Conservation (phyloP, 2,888 invertebrate genomes). For the Agriopis marginaria region DNA sequence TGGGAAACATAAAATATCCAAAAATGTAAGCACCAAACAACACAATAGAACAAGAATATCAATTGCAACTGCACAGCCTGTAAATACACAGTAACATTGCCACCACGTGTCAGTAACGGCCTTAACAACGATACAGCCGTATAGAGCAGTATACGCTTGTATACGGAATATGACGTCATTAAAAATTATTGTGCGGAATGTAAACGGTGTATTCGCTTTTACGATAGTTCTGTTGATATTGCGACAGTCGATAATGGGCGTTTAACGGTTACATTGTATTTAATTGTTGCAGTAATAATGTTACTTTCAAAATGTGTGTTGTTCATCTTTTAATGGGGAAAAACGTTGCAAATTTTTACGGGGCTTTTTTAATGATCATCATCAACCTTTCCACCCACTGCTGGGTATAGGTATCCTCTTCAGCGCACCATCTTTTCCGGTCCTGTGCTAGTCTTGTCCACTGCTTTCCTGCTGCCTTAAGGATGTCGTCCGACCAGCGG, state of each 20-base stretch:
- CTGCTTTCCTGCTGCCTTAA: no score
- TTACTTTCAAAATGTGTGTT: conserved; percentile 2
- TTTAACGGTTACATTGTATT: conserved; percentile 26
- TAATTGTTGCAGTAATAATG: conserved; percentile 20
- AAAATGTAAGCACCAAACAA: neutral
- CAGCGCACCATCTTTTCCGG: no score
- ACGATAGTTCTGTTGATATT: conserved; percentile 35
- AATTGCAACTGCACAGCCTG: conserved; percentile 9
- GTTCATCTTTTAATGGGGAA: conserved; percentile 7
- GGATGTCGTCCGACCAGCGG: no score
- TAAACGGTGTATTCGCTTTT: conserved; percentile 30
- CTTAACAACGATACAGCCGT: conserved; percentile 7
- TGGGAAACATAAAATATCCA: neutral
- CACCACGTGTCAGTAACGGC: conserved; percentile 30
- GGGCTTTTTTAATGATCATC: neutral
- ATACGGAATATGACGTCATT: conserved; percentile 37
- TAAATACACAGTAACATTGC: conserved; percentile 16
- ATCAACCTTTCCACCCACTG: no score
- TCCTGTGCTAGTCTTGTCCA: no score
- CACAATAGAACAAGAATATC: conserved; percentile 1
- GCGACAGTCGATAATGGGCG: conserved; percentile 29
- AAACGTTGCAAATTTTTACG: neutral
- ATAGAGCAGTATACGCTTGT: conserved; percentile 4
- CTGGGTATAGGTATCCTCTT: no score
- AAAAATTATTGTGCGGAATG: conserved; percentile 41